These are phyloP conservation scores for Larimichthys crocea DNA, from an alignment of 2,113 vertebrate species.

Conservation along the genomic window DNA sequence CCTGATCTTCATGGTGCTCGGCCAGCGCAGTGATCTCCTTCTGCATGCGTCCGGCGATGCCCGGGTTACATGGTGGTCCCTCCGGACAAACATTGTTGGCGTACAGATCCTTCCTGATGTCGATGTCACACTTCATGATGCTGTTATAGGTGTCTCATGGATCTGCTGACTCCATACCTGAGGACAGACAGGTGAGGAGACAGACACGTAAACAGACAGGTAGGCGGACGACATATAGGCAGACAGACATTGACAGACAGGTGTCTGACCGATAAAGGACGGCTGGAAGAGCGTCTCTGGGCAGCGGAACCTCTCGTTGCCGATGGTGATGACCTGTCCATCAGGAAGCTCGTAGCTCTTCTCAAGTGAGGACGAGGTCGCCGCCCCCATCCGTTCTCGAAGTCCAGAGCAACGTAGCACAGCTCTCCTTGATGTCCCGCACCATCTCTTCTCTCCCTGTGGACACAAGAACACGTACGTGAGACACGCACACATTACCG, in stretches of 20 bases:
- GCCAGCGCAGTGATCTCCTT: conserved; percentile 99
- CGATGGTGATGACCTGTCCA: conserved; percentile 98
- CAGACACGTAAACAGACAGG: not conserved
- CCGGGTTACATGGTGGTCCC: conserved; percentile 99
- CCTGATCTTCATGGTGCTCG: conserved; percentile 99
- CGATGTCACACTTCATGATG: conserved; percentile 99
- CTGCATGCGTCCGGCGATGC: conserved; percentile 98
- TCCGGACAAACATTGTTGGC: conserved; percentile 98
- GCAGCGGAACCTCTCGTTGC: conserved; percentile 97
- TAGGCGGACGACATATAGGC: not conserved
- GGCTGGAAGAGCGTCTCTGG: conserved; percentile 98
- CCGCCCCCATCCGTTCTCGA: conserved; percentile 98
- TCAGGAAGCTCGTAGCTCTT: conserved; percentile 99
- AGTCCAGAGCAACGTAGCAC: conserved; percentile 97
- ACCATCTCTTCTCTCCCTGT: conserved; percentile 97
- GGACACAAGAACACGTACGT: not conserved
- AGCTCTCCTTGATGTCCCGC: conserved; percentile 98
- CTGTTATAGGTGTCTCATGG: conserved; percentile 99
- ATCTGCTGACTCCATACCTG: conserved; percentile 99
- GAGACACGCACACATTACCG: not conserved
- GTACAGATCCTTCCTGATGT: conserved; percentile 98
- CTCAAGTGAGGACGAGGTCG: conserved; percentile 96
- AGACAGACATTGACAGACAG: not conserved
- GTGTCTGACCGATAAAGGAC: conserved; percentile 92
- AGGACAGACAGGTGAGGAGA: not conserved